Evolutionary conservation across 2,113 vertebrate genomes (phyloP).

Genomic region (Balaeniceps rex): DNA sequence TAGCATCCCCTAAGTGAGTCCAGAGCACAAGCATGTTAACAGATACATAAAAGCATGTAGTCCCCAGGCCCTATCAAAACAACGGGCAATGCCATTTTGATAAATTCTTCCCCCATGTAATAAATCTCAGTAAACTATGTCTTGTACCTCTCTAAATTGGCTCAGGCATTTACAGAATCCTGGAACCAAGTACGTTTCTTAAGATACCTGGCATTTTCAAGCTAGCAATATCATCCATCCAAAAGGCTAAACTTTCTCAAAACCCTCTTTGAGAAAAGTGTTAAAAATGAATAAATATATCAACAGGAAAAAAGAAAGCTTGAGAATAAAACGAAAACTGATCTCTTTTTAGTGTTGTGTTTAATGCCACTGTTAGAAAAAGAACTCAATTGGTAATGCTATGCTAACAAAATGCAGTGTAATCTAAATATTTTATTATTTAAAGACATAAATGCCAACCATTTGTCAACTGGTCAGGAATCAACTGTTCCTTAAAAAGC

Average conservation of each 20-base stretch:
- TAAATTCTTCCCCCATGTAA: neutral
- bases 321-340: neutral
- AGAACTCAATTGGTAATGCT: neutral
- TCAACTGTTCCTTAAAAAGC: neutral
- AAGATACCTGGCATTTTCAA: neutral
- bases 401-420: neutral
- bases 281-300: neutral
- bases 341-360: neutral
- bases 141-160: neutral
- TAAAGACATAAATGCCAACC: neutral
- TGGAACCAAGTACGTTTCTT: neutral
- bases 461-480: neutral
- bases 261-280: neutral
- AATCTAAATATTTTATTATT: neutral
- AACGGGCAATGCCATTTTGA: neutral
- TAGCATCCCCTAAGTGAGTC: neutral
- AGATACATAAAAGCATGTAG: neutral
- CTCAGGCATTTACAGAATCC: neutral
- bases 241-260: neutral
- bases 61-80: neutral
- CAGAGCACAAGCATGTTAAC: neutral
- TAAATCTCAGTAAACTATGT: neutral
- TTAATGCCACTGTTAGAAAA: neutral
- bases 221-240: neutral
- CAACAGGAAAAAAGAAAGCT: neutral